Evolutionary conservation across 2,797 vertebrate species (phyloP), one percentile per base, ranked within the genome.

Genomic region (Siniperca undulata): DNA sequence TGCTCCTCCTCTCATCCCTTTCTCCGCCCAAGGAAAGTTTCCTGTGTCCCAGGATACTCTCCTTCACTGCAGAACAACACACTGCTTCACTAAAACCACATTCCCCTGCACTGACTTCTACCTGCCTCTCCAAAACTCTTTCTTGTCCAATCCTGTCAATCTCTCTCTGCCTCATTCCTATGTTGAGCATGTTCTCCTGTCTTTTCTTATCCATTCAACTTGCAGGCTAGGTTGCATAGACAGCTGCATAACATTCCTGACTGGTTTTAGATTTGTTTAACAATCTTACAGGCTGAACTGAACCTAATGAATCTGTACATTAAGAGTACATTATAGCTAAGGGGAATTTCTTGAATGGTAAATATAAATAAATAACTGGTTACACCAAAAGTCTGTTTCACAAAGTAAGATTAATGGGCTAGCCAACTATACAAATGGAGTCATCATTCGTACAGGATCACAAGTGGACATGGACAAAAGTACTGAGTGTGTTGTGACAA

Each of bases 11-110:
- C 55, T 76, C 72, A 24, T 76, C 71, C 69, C 61, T 73, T 77
- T 66, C 50, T 84, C 56, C 1, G 20, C 73, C 88, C 71, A n/a
- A 42, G 55, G 80, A 83, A 81, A 74, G 82, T 89, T 91, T 92
- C 89, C 78, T 36, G 44, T 94, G 83, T 91, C 86, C 40, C 40
- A 27, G 27, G 27, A 27, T 27, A 27, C 60, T 84, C 71, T 84
- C 64, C 72, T 73, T 77, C 56, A 2, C 50, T 30, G 62, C 66
- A 70, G 68, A 90, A 86, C 84, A 85, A 90, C 83, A 69, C 24
- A 17, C 66, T 40, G 55, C 81, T 81, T 89, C 70, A 81, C 65
- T 36, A 27, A 50, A 58, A 12, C 60, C 38, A 50, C 60, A 82
- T 82, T 73, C 36, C 19, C 22, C 71, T 56, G 46, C 74, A 58